A percentile compares a stretch with the other conserved stretches of the same genome.
Evolutionary conservation across 2,113 vertebrate genomes (phyloP).

Genomic region (Nyctereutes procyonoides): DNA sequence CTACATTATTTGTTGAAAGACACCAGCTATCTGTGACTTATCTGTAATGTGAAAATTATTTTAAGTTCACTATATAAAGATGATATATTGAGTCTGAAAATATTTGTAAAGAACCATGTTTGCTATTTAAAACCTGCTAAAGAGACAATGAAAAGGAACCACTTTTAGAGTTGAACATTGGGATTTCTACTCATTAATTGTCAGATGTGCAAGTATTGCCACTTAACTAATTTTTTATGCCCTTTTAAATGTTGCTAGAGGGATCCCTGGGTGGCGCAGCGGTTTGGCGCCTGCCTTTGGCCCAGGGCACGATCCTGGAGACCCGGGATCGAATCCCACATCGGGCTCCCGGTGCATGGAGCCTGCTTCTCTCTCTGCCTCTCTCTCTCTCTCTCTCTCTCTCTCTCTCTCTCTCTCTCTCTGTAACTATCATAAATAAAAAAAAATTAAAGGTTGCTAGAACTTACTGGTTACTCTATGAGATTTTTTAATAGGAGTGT

Average conservation of each 20-base stretch:
- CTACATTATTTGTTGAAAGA: constrained; percentile 75
- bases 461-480: not conserved
- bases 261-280: too few relatives aligned
- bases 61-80: not conserved
- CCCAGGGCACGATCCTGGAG: too few relatives aligned
- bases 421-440: too few relatives aligned
- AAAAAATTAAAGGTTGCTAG: not conserved
- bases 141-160: not conserved
- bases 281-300: too few relatives aligned
- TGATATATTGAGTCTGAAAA: constrained; percentile 16
- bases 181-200: not conserved
- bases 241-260: not conserved
- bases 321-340: too few relatives aligned
- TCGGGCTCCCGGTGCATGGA: too few relatives aligned
- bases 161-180: not conserved
- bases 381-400: too few relatives aligned
- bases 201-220: not conserved
- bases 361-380: too few relatives aligned
- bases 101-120: not conserved
- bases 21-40: not conserved
- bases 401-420: too few relatives aligned
- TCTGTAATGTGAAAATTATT: constrained; percentile 23
- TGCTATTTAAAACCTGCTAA: not conserved
- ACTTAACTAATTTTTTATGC: not conserved
- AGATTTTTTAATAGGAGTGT: not conserved